Evolutionary conservation across 1,140 invertebrate species (phyloP), one percentile per base, ranked within the genome.

Genomic region (Heliconius eleuchia): DNA sequence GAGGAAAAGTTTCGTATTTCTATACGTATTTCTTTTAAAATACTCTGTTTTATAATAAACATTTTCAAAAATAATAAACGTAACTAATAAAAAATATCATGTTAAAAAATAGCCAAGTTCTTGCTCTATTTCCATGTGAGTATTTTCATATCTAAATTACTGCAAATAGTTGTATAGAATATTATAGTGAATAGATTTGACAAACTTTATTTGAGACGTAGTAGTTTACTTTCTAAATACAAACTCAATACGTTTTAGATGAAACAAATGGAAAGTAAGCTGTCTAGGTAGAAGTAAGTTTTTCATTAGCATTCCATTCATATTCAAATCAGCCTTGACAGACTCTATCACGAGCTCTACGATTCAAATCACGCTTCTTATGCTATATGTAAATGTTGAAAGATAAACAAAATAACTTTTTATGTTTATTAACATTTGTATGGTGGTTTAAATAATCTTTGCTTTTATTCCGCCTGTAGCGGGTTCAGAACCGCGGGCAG

Each of bases 261-360:
- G 27, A 66, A 66, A 66, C 27, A 66, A 66, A 66, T 66, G 60
- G 27, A 66, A 66, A 66, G 60, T 66, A 27, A 30, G 60, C 60
- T 66, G 60, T 66, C 60, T 66, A 30, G 60, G 60, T 66, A 66
- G 60, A 74, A 76, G 71, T 70, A 79, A 79, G 78, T 76, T 76
- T 76, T 79, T 79, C 73, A 79, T 79, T 79, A 79, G 74, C 78
- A 79, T 79, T 79, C 78, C 37, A 79, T 79, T 79, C 78, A 76
- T 79, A 79, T 79, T 79, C 73, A 79, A 79, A 79, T 76, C 73
- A 66, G 74, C 34, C 71, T 75, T 74, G 78, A 79, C 73, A 79
- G 78, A 52, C 73, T 79, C 75, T 79, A 79, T 79, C 78, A 73
- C 78, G 70, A 76, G 42, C 75, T 72, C 60, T 75, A 52, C 71